A percentile compares a stretch with the other conserved stretches of the same genome.
Conservation (phyloP, 2,888 invertebrate genomes). For the Ochropleura leucogaster region DNA sequence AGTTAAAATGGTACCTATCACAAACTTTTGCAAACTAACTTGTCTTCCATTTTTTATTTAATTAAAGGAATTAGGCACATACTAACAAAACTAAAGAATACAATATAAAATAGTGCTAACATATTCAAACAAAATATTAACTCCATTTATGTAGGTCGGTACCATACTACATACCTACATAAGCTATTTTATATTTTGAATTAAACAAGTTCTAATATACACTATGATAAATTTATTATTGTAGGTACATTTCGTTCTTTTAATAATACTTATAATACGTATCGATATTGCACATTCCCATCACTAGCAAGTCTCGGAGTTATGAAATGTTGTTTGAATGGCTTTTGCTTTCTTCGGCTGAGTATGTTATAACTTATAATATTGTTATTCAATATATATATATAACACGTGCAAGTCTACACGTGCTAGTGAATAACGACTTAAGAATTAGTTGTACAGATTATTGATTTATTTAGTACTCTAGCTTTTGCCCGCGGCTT, state of each 20-base stretch:
- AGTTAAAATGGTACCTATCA: too few relatives aligned
- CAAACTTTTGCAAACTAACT: background rate
- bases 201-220: too few relatives aligned
- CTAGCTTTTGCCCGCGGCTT: too few relatives aligned
- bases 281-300: constrained; percentile 40
- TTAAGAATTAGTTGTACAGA: constrained; percentile 2
- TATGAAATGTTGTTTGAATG: constrained; percentile 70
- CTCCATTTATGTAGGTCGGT: too few relatives aligned
- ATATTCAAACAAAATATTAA: too few relatives aligned
- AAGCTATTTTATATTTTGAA: too few relatives aligned
- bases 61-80: background rate
- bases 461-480: background rate
- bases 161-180: too few relatives aligned
- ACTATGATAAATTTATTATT: background rate
- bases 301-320: constrained; percentile 50
- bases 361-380: constrained; percentile 51
- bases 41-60: background rate
- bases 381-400: constrained; percentile 48
- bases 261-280: constrained; percentile 4
- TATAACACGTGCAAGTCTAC: constrained; percentile 9
- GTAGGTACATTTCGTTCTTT: background rate
- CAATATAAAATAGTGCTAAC: too few relatives aligned
- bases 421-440: constrained; percentile 15
- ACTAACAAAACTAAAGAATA: too few relatives aligned
- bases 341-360: constrained; percentile 72